phyloP scores from a whole-genome alignment of 1,140 invertebrate genomes.

The Drosophila pseudoananassae region DNA sequence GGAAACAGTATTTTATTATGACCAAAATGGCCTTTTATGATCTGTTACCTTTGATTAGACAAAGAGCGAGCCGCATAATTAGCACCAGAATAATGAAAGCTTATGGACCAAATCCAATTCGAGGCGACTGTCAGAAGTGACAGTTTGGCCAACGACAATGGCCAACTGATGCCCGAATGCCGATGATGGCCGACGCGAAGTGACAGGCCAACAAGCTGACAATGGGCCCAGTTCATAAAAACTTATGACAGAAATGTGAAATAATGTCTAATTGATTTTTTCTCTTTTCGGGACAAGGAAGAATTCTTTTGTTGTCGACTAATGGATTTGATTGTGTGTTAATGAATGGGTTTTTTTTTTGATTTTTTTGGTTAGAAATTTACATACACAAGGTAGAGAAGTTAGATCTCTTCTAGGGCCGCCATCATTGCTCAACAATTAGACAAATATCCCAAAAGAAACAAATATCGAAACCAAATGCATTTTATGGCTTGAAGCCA shows the following conservation, averaged over 20 bases:
- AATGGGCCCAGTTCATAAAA: conserved; percentile 63
- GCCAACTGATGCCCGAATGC: conserved; percentile 9
- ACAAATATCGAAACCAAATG: conserved; percentile 25
- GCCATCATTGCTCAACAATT: conserved; percentile 57
- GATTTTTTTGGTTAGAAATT: conserved; percentile 16
- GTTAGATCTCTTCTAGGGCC: conserved; percentile 30
- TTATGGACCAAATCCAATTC: conserved; percentile 62
- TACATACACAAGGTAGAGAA: conserved; percentile 31
- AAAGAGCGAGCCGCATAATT: conserved; percentile 63
- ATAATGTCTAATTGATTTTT: conserved; percentile 76
- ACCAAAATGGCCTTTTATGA: conserved; percentile 46
- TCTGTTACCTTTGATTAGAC: conserved; percentile 33
- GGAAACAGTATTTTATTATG: conserved; percentile 29
- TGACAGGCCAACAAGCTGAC: conserved; percentile 51
- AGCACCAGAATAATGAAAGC: conserved; percentile 72
- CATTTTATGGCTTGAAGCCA: conserved; percentile 55
- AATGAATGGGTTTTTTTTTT: conserved; percentile 57
- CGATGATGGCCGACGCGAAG: conserved; percentile 5
- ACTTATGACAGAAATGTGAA: conserved; percentile 72
- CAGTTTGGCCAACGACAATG: conserved; percentile 54
- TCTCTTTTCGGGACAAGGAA: conserved; percentile 37
- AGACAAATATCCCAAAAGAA: conserved; percentile 42
- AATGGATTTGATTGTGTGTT: conserved; percentile 82
- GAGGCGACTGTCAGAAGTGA: conserved; percentile 58
- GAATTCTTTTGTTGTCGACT: conserved; percentile 59